These are phyloP conservation scores for Drosophila infuscata DNA, from an alignment of 2,888 invertebrate species.

Conservation along the genomic window DNA sequence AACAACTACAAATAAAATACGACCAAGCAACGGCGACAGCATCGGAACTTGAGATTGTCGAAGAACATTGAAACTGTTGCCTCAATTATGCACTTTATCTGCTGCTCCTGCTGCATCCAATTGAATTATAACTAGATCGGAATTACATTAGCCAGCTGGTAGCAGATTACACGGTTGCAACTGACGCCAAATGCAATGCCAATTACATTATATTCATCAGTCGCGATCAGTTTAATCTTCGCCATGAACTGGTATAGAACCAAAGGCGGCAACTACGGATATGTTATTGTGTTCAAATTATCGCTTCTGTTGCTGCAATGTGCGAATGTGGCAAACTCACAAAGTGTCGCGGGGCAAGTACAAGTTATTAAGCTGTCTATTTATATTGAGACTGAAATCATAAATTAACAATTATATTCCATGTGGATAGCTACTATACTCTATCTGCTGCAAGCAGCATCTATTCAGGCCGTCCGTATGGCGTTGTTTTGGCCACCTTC, in stretches of 20 bases:
- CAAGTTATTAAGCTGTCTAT: too few relatives aligned
- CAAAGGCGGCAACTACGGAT: neutral
- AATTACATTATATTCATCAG: constrained; percentile 11
- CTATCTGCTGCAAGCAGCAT: constrained; percentile 30
- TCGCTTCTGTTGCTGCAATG: neutral
- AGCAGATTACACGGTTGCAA: constrained; percentile 38
- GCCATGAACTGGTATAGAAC: constrained; percentile 21
- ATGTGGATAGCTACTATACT: constrained; percentile 14
- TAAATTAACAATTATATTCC: neutral
- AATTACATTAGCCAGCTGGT: constrained; percentile 53
- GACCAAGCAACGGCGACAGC: constrained; percentile 15
- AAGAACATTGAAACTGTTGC: constrained; percentile 16
- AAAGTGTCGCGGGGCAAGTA: neutral
- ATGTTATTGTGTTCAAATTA: neutral
- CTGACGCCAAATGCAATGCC: constrained; percentile 20
- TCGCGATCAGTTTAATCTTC: constrained; percentile 37
- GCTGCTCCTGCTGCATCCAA: constrained; percentile 25
- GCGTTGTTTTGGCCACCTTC: constrained; percentile 29
- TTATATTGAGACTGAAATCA: neutral
- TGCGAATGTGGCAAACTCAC: neutral
- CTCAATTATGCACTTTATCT: constrained; percentile 65
- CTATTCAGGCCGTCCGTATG: constrained; percentile 30
- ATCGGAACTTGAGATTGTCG: constrained; percentile 4
- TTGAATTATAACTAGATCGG: constrained; percentile 50
- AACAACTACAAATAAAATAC: constrained; percentile 37